Conservation (phyloP, 37 sponge, comb jelly and placozoan species). For the Aplysina aerophoba region DNA sequence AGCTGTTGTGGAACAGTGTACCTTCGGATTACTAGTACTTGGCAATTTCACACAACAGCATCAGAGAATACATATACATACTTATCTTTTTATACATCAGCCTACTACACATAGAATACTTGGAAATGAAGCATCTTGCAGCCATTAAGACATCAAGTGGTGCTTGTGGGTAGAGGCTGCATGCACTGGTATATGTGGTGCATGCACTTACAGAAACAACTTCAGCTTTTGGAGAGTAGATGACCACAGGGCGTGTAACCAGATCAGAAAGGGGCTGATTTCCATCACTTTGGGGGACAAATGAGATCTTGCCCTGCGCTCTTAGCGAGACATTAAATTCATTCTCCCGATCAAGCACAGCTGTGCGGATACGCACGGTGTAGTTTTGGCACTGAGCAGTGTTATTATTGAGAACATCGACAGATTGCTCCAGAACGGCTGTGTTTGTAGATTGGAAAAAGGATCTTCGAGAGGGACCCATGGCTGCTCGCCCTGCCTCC, state of each 20-base stretch:
- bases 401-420: too few species aligned
- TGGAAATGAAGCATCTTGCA: too few species aligned
- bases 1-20: too few species aligned
- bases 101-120: too few species aligned
- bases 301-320: too few species aligned
- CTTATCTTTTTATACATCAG: not conserved
- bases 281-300: not conserved
- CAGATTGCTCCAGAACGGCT: too few species aligned
- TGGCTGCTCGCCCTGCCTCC: too few species aligned
- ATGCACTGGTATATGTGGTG: not conserved
- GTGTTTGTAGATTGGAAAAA: not conserved
- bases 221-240: too few species aligned
- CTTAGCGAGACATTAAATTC: not conserved
- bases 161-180: too few species aligned
- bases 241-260: not conserved
- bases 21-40: too few species aligned
- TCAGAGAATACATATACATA: not conserved
- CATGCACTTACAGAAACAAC: not conserved
- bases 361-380: not conserved
- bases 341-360: not conserved
- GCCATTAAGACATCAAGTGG: too few species aligned
- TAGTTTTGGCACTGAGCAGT: not conserved
- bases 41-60: too few species aligned
- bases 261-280: constrained; percentile 30
- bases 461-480: not conserved